phyloP scores from a whole-genome alignment of 2,113 vertebrate genomes.

The Corynorhinus townsendii region DNA sequence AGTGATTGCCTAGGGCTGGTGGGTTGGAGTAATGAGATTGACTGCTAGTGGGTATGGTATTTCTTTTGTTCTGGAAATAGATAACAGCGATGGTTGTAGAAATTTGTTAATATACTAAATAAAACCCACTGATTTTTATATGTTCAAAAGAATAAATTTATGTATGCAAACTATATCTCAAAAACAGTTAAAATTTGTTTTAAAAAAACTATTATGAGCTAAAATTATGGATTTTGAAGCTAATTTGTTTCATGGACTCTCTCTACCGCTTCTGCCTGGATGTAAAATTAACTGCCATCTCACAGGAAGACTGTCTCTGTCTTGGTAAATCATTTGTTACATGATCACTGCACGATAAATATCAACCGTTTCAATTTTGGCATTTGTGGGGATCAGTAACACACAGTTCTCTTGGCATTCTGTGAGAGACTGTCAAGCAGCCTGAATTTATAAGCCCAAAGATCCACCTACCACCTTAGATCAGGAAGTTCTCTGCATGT shows the following conservation, averaged over 20 bases:
- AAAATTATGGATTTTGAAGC: background rate
- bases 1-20: background rate
- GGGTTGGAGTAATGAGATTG: background rate
- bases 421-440: background rate
- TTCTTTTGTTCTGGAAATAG: background rate
- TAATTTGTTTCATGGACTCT: background rate
- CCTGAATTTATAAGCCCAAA: background rate
- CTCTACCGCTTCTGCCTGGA: background rate
- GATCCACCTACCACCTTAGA: background rate
- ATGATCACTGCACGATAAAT: background rate
- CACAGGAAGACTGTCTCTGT: background rate
- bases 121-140: background rate
- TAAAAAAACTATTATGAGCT: background rate
- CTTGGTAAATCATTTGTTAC: conserved; percentile 8
- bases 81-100: background rate
- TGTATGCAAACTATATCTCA: background rate
- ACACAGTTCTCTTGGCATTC: conserved; percentile 7
- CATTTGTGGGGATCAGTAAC: background rate
- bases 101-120: conserved; percentile 6
- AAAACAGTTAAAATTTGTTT: background rate
- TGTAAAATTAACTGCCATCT: background rate
- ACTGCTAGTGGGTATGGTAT: background rate
- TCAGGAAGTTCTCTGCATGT: background rate
- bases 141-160: background rate
- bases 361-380: background rate